phyloP scores from a whole-genome alignment of 2,888 invertebrate species.

The Plebejus anna region DNA sequence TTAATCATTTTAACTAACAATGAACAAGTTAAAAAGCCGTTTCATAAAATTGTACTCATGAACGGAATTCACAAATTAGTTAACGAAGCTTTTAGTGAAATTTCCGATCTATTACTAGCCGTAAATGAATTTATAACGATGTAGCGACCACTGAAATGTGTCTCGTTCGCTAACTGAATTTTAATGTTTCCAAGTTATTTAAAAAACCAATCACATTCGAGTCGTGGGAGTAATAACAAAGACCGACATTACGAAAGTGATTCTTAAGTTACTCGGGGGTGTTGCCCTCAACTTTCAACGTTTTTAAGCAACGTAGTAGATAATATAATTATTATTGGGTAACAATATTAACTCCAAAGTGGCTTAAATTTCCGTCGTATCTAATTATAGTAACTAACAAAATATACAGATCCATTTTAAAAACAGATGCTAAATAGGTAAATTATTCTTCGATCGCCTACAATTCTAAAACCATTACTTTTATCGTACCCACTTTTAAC shows the following conservation, averaged over 20 bases:
- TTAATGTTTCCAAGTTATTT: neutral
- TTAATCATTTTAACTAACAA: neutral
- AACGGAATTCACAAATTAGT: constrained; percentile 11
- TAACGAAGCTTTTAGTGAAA: constrained; percentile 20
- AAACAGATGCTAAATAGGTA: too few species aligned
- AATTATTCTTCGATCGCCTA: neutral
- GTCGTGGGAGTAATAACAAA: constrained; percentile 3
- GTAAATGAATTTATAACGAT: constrained; percentile 11
- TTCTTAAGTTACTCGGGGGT: neutral
- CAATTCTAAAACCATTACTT: neutral
- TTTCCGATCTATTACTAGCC: constrained; percentile 9
- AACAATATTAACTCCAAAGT: neutral
- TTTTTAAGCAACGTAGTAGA: too few species aligned
- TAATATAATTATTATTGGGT: neutral
- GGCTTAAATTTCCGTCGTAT: neutral
- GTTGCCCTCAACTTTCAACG: neutral
- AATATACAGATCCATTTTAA: neutral
- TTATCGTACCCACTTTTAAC: neutral
- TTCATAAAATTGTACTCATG: neutral
- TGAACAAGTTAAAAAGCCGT: neutral
- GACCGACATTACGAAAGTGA: neutral
- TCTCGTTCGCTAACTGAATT: constrained; percentile 7
- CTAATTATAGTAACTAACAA: neutral
- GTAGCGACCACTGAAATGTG: constrained; percentile 16
- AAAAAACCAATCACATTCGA: constrained; percentile 10